Evolutionary conservation across 1,140 invertebrate genomes (phyloP), one percentile per base, ranked within the genome.

Genomic region (Vollenhovia emeryi): DNA sequence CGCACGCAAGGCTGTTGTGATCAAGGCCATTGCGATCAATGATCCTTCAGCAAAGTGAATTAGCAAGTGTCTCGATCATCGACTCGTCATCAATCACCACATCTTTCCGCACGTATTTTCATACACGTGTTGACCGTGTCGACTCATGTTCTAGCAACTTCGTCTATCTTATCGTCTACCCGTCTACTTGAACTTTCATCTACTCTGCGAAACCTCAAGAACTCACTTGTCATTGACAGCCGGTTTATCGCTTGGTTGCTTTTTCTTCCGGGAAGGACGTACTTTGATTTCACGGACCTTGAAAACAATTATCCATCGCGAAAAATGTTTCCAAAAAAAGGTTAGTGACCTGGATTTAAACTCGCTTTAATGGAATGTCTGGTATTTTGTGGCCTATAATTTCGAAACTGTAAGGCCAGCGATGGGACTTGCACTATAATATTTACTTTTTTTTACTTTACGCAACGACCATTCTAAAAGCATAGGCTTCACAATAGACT

Each of bases 1-100:
- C 66, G 57, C 66, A 66, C 30, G 11, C 27, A 76, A 78, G 57
- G 45, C 66, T 69, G 48, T 36, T 55, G 24, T 40, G 52, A 73
- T 59, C 36, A 84, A 84, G 83, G 83, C 45, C 74, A 80, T 45
- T 55, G 83, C 83, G 73, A 79, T 84, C 83, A 84, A 84, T 84
- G 83, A 84, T 84, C 83, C 21, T 64, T 8, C 13, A 4, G 43
- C 55, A 36, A 79, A 84, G 11, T 84, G 36, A 84, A 79, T 66
- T 78, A 33, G 60, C 33, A 24, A 45, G 21, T 5, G 73, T 4
- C 48, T 64, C 82, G 82, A 84, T 78, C 73, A 78, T 64, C 74
- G 60, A 84, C 45, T 84, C 43, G 27, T 79, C 83, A 13, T 71
- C 24, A 57, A 80, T 55, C 18, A 68, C 27, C 33, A 21, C 18